phyloP scores from a whole-genome alignment of 37 sponge, comb jelly and placozoan species.

The Lycopodina hypogea region DNA sequence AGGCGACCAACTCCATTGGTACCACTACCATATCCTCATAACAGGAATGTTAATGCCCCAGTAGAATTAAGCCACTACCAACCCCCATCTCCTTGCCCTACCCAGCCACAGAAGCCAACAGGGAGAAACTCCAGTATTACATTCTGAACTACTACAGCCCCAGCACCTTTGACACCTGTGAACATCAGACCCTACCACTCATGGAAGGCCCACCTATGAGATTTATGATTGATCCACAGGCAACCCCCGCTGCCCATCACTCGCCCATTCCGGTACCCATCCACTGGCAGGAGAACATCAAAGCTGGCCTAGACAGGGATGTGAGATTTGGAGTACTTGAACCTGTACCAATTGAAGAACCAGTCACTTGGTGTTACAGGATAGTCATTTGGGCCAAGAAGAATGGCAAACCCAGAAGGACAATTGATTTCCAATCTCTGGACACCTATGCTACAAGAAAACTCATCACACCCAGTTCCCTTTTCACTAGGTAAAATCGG shows the following conservation, averaged over 20 bases:
- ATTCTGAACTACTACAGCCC: slow-evolving; percentile 40
- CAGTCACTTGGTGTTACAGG: slow-evolving; percentile 40
- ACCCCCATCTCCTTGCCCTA: slow-evolving; percentile 28
- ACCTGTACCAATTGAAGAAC: slow-evolving; percentile 50
- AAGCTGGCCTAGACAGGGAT: slow-evolving; percentile 43
- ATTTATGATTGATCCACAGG: slow-evolving; percentile 48
- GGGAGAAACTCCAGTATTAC: slow-evolving; percentile 42
- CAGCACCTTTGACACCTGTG: slow-evolving; percentile 40
- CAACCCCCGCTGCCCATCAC: slow-evolving; percentile 44
- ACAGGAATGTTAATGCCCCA: slow-evolving; percentile 14
- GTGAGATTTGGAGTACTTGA: slow-evolving; percentile 46
- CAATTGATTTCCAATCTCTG: slow-evolving; percentile 41
- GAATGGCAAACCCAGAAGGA: slow-evolving; percentile 17
- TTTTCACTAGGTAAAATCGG: slow-evolving; percentile 35
- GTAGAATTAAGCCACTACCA: slow-evolving; percentile 26
- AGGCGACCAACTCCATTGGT: background rate
- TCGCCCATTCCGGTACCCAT: slow-evolving; percentile 46
- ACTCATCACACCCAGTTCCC: slow-evolving; percentile 41
- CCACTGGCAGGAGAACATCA: slow-evolving; percentile 46
- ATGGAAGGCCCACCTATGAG: slow-evolving; percentile 56
- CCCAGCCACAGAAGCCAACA: slow-evolving; percentile 46
- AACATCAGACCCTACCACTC: slow-evolving; percentile 38
- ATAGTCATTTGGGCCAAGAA: slow-evolving; percentile 40
- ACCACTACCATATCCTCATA: background rate
- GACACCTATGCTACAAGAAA: slow-evolving; percentile 29